Evolutionary conservation across 2,888 invertebrate species (phyloP).

Genomic region (Mimumesa dahlbomi): DNA sequence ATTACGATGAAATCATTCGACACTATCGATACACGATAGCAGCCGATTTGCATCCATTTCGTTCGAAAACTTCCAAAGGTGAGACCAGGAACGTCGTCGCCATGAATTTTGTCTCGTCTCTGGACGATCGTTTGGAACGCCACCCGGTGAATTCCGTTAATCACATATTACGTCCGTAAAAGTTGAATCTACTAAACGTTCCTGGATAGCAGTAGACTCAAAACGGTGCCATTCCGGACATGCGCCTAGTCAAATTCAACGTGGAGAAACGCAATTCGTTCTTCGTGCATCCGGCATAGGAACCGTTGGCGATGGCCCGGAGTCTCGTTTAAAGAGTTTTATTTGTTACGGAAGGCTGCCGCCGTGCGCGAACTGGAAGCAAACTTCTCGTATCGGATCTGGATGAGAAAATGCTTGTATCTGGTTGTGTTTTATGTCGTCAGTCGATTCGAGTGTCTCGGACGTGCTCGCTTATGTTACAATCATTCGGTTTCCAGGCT

Average conservation of each 20-base stretch:
- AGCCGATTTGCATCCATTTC: conserved; percentile 4
- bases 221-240: conserved; percentile 14
- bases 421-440: conserved; percentile 1
- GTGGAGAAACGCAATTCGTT: conserved; percentile 26
- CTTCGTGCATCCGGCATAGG: conserved; percentile 22
- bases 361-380: conserved; percentile 41
- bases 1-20: background rate
- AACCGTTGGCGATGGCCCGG: conserved; percentile 16
- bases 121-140: conserved; percentile 32
- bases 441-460: too few species aligned
- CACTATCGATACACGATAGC: too few species aligned
- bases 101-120: conserved; percentile 18
- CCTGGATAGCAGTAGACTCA: background rate
- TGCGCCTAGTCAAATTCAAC: conserved; percentile 33
- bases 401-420: conserved; percentile 9
- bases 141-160: conserved; percentile 27
- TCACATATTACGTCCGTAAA: conserved; percentile 17
- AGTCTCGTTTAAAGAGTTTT: conserved; percentile 12
- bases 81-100: conserved; percentile 26
- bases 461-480: too few species aligned
- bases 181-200: conserved; percentile 18
- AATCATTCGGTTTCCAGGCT: too few species aligned
- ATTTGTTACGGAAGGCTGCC: conserved; percentile 5
- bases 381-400: conserved; percentile 24
- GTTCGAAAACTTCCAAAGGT: conserved; percentile 18